These are phyloP conservation scores for Eolophus roseicapilla DNA, from an alignment of 2,113 vertebrate species.

Conservation along the genomic window DNA sequence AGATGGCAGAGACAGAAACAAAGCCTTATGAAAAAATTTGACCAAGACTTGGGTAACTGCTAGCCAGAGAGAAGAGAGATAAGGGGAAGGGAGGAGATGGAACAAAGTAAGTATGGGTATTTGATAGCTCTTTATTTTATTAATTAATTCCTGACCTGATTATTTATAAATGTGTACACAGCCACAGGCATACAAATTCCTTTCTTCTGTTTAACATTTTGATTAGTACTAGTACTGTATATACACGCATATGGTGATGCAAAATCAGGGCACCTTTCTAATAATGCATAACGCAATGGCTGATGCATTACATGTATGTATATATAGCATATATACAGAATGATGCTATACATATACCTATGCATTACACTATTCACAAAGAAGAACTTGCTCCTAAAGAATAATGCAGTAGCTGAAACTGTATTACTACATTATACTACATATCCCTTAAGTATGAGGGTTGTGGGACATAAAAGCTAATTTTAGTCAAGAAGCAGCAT, in stretches of 20 bases:
- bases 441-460: background rate
- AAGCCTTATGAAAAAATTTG: background rate
- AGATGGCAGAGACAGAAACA: background rate
- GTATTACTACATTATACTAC: background rate
- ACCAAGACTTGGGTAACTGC: background rate
- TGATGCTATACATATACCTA: background rate
- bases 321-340: background rate
- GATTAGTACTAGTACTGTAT: background rate
- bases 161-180: background rate
- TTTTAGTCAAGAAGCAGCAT: slow-evolving; percentile 8
- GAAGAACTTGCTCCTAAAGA: background rate
- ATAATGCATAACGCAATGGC: background rate
- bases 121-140: background rate
- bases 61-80: background rate
- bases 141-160: background rate
- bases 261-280: background rate
- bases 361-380: background rate
- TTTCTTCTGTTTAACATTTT: background rate
- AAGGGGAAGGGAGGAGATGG: background rate
- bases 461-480: background rate
- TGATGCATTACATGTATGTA: background rate
- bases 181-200: background rate
- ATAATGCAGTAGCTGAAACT: background rate
- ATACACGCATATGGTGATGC: background rate
- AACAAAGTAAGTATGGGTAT: background rate